Conservation (phyloP, 2,797 vertebrate species). For the Eurystomus glaucurus region DNA sequence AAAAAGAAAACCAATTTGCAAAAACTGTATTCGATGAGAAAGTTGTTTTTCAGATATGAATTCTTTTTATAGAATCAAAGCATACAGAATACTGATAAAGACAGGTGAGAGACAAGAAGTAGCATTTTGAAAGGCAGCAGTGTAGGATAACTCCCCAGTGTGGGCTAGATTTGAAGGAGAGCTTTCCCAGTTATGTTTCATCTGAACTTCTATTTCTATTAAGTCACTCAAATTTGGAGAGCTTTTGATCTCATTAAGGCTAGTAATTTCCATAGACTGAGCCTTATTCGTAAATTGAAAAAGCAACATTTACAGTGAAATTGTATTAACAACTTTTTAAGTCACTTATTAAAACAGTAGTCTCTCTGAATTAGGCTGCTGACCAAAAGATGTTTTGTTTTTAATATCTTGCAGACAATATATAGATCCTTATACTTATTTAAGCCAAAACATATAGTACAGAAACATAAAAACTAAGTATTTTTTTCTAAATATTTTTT, state of each 20-base stretch:
- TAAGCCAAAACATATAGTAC: not conserved
- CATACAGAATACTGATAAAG: not conserved
- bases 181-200: rapidly evolving
- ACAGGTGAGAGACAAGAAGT: not conserved
- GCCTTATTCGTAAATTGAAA: not conserved
- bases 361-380: not conserved
- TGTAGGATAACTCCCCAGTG: not conserved
- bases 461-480: not conserved
- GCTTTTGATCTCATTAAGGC: not conserved
- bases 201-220: not conserved
- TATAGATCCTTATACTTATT: not conserved
- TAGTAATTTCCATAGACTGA: not conserved
- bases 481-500: not conserved
- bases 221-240: not conserved
- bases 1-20: not conserved
- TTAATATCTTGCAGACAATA: not conserved
- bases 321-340: not conserved
- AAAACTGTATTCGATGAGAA: not conserved
- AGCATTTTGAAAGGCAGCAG: not conserved
- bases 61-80: not conserved
- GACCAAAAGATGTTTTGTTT: not conserved
- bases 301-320: rapidly evolving
- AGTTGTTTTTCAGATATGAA: not conserved
- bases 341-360: not conserved
- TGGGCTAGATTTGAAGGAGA: not conserved